Evolutionary conservation across 2,888 invertebrate genomes (phyloP).

Genomic region (Tridacna gigas): DNA sequence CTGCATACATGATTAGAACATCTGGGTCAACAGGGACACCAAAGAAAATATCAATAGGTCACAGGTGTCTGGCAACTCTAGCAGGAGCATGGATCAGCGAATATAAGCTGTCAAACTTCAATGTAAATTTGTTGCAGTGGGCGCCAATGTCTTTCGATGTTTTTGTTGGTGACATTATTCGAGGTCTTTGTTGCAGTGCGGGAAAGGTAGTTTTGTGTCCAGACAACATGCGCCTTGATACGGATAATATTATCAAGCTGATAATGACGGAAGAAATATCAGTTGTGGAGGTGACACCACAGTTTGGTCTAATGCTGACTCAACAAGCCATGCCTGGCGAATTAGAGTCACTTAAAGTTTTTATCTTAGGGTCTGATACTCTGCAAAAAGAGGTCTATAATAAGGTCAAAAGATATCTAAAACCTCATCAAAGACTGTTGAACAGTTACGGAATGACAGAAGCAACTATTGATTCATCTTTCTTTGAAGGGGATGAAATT

Average conservation of each 20-base stretch:
- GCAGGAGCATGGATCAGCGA: conserved; percentile 17
- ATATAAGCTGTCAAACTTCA: conserved; percentile 12
- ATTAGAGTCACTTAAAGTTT: background rate
- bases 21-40: conserved; percentile 38
- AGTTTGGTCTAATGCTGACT: conserved; percentile 8
- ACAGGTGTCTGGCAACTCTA: conserved; percentile 14
- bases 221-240: conserved; percentile 2
- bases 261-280: background rate
- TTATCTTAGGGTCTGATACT: conserved; percentile 22
- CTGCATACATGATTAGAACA: conserved; percentile 33
- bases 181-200: background rate
- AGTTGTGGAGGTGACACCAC: conserved; percentile 11
- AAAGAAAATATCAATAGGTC: conserved; percentile 14
- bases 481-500: conserved; percentile 18
- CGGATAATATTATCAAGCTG: background rate
- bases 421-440: conserved; percentile 6
- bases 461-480: conserved; percentile 37
- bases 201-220: conserved; percentile 6
- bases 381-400: conserved; percentile 20
- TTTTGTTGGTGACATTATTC: background rate
- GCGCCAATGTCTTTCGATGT: background rate
- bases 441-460: conserved; percentile 41
- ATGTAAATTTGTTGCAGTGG: conserved; percentile 6
- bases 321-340: background rate
- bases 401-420: conserved; percentile 1